phyloP scores from a whole-genome alignment of 1,140 invertebrate genomes.

The Holcopasites calliopsidis region DNA sequence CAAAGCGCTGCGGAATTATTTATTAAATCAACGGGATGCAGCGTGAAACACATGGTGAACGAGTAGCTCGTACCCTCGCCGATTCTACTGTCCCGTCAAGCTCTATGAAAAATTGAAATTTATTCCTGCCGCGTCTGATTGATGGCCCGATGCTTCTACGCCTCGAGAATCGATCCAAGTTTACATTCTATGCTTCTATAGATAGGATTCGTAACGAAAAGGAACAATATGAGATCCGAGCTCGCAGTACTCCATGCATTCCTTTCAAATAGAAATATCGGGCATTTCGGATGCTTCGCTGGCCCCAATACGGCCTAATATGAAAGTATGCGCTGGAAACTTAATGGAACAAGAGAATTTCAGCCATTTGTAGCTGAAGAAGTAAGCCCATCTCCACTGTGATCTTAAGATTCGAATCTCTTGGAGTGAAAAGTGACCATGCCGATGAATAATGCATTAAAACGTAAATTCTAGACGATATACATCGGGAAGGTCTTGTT shows the following conservation, averaged over 20 bases:
- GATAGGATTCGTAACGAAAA: neutral
- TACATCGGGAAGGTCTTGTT: neutral
- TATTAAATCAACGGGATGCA: slow-evolving; percentile 28
- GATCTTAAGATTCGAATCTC: neutral
- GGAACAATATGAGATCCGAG: neutral
- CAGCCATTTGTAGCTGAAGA: too few species aligned
- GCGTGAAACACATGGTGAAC: slow-evolving; percentile 1
- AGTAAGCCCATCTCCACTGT: too few species aligned
- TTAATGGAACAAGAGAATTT: too few species aligned
- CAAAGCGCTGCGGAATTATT: slow-evolving; percentile 12
- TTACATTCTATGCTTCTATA: neutral
- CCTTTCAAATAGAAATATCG: too few species aligned
- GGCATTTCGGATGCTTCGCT: too few species aligned
- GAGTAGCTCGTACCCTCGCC: neutral
- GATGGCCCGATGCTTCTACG: neutral
- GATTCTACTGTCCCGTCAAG: too few species aligned
- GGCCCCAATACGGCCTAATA: too few species aligned
- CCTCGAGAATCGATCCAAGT: neutral
- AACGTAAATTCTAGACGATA: neutral
- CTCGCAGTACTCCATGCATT: too few species aligned
- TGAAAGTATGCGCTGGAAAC: too few species aligned
- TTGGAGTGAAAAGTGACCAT: neutral
- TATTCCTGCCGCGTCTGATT: slow-evolving; percentile 1
- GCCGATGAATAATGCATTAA: neutral
- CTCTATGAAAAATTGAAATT: slow-evolving; percentile 5